Evolutionary conservation across 2,797 vertebrate species (phyloP), one percentile per base, ranked within the genome.

Genomic region (Anguilla megastoma): DNA sequence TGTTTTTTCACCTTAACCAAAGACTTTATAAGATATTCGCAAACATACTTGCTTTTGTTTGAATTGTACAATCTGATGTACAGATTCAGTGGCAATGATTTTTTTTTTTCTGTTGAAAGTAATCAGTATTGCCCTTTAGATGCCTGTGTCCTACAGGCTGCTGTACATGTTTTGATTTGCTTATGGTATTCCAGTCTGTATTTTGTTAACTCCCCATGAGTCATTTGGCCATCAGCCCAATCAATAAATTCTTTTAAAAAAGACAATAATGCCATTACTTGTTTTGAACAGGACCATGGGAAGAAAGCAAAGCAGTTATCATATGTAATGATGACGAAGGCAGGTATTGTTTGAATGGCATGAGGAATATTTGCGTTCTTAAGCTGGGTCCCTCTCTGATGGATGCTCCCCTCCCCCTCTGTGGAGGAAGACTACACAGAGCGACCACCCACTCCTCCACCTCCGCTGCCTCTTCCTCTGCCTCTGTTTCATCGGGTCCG

Each of bases 381-480:
- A 24, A 41, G 18, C 85, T 27, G 18, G 16, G 18, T 63, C 56
- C 60, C 30, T 86, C 58, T 66, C 58, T 48, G 58, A 5, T 33
- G 2, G 50, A 52, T 52, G 7, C 79, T 48, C 79, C 87, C 85
- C 88, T 76, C 88, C 52, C 74, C 85, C 54, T 85, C 30, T 86
- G 82, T 85, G 54, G 76, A 71, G 87, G 85, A 30, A 45, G 41
- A 45, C 86, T 80, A 85, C 79, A 88, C 14, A 48, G n/a, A 27
- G 24, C 48, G 48, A 50, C 82, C 50, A 1, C 82, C n/a, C 82
- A 18, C 74, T 76, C 74, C 74, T 76, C 74, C 74, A 52, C 50
- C 10, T 14, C 74, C 33, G 0, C 74, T 33, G 30, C 30, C 24
- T 24, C n/a, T 21, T 30, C 36, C 60, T 50, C 16, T 27, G 21